These are phyloP conservation scores for Leucania comma DNA, from an alignment of 2,888 invertebrate species.

Conservation along the genomic window DNA sequence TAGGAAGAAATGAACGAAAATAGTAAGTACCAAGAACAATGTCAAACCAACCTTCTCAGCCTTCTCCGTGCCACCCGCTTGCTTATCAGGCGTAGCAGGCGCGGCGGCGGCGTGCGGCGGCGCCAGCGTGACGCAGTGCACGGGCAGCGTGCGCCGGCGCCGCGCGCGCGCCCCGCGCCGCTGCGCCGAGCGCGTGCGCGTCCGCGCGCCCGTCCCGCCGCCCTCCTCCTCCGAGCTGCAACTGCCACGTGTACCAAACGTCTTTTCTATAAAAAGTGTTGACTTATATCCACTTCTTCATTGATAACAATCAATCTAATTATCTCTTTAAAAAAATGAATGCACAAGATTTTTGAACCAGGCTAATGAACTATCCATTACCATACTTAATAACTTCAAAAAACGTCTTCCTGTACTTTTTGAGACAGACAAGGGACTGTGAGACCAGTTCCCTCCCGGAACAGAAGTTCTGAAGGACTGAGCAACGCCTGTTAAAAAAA, in stretches of 20 bases:
- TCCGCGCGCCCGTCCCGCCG: slow-evolving; percentile 56
- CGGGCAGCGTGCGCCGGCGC: slow-evolving; percentile 80
- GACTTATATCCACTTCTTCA: neutral
- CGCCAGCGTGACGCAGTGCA: slow-evolving; percentile 81
- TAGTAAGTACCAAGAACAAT: neutral
- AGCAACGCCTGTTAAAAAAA: no score
- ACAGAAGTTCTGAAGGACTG: no score
- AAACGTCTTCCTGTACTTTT: no score
- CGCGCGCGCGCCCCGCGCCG: slow-evolving; percentile 61
- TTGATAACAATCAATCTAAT: no score
- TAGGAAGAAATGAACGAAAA: neutral
- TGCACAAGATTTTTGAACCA: no score
- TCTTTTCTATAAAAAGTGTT: slow-evolving; percentile 13
- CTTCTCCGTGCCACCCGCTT: slow-evolving; percentile 8
- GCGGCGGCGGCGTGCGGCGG: neutral
- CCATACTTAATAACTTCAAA: no score
- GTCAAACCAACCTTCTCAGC: slow-evolving; percentile 15
- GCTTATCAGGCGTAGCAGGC: neutral
- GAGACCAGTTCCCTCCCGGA: no score
- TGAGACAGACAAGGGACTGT: no score
- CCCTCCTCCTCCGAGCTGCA: slow-evolving; percentile 75
- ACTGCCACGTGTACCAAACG: slow-evolving; percentile 38
- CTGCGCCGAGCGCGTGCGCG: slow-evolving; percentile 72
- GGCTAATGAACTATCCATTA: no score
- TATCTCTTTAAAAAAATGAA: no score